Conservation (phyloP, 2,888 invertebrate genomes). For the Invenusta paracnida region DNA sequence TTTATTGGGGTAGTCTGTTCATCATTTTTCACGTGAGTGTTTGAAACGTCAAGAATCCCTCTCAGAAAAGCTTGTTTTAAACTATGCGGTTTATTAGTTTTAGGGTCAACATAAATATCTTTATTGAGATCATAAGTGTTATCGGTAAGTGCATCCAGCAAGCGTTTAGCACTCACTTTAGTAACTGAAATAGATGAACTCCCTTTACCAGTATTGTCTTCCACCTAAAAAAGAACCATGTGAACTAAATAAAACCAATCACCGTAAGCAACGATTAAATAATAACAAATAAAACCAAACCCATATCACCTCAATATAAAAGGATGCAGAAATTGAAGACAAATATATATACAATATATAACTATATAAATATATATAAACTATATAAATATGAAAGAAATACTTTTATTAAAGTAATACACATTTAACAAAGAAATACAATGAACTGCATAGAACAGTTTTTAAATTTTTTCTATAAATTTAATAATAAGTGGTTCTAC, state of each 20-base stretch:
- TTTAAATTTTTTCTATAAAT: no score
- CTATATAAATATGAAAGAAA: no score
- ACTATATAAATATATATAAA: no score
- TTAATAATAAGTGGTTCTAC: no score
- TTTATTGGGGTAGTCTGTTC: neutral
- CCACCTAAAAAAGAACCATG: neutral
- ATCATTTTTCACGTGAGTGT: neutral
- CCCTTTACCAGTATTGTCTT: neutral
- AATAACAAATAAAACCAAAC: no score
- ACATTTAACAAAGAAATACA: no score
- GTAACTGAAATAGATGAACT: neutral
- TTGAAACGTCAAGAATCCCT: neutral
- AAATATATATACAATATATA: no score
- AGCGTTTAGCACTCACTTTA: neutral
- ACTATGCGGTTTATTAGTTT: neutral
- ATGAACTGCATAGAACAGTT: no score
- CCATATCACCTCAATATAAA: no score
- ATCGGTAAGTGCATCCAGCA: slow-evolving; percentile 7
- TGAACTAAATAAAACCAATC: slow-evolving; percentile 2
- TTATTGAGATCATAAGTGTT: neutral
- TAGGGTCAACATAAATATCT: neutral
- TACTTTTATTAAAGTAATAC: no score
- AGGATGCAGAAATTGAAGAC: no score
- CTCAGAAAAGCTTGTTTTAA: neutral
- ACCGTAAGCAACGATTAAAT: neutral